A percentile compares a stretch with the other conserved stretches of the same genome.
These are phyloP conservation scores for Ia io DNA, from an alignment of 2,113 vertebrate genomes.

Conservation along the genomic window DNA sequence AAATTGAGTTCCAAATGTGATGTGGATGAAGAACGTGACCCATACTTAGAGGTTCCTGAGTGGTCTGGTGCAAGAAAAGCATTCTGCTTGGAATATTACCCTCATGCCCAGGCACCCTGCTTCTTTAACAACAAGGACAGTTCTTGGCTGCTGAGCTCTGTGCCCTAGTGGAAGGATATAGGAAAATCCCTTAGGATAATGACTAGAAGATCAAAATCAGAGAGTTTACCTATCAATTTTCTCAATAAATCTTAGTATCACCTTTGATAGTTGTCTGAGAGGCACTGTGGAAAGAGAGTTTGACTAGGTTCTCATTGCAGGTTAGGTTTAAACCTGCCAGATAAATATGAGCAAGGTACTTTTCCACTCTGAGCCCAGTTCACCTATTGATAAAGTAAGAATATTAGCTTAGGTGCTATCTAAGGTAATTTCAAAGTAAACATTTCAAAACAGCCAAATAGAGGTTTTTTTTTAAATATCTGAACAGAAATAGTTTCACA, in stretches of 20 bases:
- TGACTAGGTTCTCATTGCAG: background rate
- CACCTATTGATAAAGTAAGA: background rate
- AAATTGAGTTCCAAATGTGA: constrained; percentile 14
- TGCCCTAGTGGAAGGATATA: background rate
- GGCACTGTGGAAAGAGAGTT: background rate
- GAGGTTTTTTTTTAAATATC: background rate
- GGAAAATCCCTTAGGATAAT: background rate
- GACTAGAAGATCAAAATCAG: background rate
- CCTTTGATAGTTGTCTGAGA: background rate
- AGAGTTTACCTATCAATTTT: background rate
- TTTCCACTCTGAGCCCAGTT: background rate
- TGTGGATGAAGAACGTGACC: background rate
- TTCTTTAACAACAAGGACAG: background rate
- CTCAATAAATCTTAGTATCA: background rate
- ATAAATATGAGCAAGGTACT: background rate
- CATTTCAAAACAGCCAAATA: background rate
- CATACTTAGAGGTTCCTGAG: background rate
- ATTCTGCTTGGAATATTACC: background rate
- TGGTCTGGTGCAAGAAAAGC: background rate
- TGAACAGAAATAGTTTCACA: background rate
- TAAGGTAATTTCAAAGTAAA: constrained; percentile 17
- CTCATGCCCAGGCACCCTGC: background rate
- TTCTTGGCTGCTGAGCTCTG: background rate
- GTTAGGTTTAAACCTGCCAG: background rate
- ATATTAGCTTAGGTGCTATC: background rate